Percentiles rank a stretch among this genome's conserved stretches.
phyloP scores from a whole-genome alignment of 2,113 vertebrate species.

The Sorex fumeus region DNA sequence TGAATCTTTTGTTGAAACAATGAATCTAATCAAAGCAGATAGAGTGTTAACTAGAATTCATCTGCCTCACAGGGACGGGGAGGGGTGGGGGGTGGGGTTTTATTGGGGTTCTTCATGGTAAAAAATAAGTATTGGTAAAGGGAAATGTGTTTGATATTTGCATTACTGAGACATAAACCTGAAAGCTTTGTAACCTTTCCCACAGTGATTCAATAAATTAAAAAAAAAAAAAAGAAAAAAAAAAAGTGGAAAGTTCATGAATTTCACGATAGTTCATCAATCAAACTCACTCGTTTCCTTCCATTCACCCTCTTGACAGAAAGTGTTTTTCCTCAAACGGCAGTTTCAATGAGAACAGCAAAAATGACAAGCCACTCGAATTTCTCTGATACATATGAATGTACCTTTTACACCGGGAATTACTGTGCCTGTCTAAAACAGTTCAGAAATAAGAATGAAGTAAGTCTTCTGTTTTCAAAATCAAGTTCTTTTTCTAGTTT shows the following conservation, averaged over 20 bases:
- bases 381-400: neutral
- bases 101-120: no score
- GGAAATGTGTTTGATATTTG: no score
- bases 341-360: constrained; percentile 37
- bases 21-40: no score
- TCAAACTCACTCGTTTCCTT: constrained; percentile 24
- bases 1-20: no score
- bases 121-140: no score
- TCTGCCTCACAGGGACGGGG: no score
- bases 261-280: neutral
- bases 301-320: neutral
- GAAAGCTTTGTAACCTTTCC: no score
- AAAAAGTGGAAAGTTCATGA: constrained; percentile 6
- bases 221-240: no score
- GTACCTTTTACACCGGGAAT: neutral
- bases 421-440: neutral
- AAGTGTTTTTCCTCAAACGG: neutral
- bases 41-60: no score
- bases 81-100: no score
- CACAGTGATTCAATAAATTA: no score
- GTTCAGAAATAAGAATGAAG: neutral
- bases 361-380: constrained; percentile 26
- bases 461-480: constrained; percentile 21
- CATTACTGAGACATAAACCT: no score
- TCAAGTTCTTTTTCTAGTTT: neutral